Evolutionary conservation across 2,797 vertebrate species (phyloP), one percentile per base, ranked within the genome.

Genomic region (Tarsius wallacei): DNA sequence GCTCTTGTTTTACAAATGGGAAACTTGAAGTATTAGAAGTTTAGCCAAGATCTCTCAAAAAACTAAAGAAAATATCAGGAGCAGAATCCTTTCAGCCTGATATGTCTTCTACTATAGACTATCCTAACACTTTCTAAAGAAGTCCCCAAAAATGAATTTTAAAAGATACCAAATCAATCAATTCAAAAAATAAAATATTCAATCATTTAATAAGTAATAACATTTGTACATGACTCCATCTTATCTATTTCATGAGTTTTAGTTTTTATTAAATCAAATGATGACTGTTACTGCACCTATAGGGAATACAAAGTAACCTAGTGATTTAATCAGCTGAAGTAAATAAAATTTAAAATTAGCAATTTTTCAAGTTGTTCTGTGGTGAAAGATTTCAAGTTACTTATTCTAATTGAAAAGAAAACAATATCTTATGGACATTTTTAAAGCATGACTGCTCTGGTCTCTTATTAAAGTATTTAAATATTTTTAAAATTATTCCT

Each of bases 341-440:
- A 9, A 83, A 76, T 78, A 92, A 49, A 81, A 76, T 33, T 53
- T 64, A 10, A 93, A 88, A 82, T 68, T 8, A 73, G 17, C 17
- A 87, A 49, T 57, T 90, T n/a, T 78, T 86, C 77, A 78, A 53
- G 9, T 88, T 74, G 7, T 64, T 96, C 8, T 17, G 36, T 70
- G 70, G 70, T 71, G 84, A 95, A 91, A 90, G 21, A 63, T 81
- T 94, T 87, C 64, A 84, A 87, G 42, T 13, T 57, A 76, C 10
- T 78, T 93, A 66, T 24, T 31, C 24, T 87, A 71, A 89, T 96
- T 81, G 55, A 77, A 93, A 96, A 84, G 16, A 74, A 93, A 88
- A n/a, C 0, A 53, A 2, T 71, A 55, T 81, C 22, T 83, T 85
- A 6, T 31, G 26, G 7, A 71, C 26, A 68, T 59, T 74, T 94